Percentiles rank a stretch among this genome's conserved stretches.
phyloP scores from a whole-genome alignment of 2,888 invertebrate genomes.

The Amphipyra tragopoginis region DNA sequence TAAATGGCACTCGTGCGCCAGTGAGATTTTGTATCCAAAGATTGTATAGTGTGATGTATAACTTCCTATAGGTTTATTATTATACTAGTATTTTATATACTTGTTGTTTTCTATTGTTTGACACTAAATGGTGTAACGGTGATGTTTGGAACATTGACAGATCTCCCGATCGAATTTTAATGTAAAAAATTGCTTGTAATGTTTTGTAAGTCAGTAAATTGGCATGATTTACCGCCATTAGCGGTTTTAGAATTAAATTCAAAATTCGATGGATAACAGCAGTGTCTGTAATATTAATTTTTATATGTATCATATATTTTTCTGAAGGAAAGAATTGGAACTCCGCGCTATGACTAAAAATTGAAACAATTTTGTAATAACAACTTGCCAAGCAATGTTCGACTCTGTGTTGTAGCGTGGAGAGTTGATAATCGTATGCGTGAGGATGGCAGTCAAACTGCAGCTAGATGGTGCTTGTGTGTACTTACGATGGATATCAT shows the following conservation, averaged over 20 bases:
- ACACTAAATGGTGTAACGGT: slow-evolving; percentile 74
- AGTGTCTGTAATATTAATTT: slow-evolving; percentile 66
- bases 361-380: slow-evolving; percentile 26
- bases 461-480: slow-evolving; percentile 85
- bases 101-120: slow-evolving; percentile 84
- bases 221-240: slow-evolving; percentile 23
- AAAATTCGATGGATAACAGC: slow-evolving; percentile 55
- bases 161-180: slow-evolving; percentile 80
- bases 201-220: slow-evolving; percentile 52
- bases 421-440: slow-evolving; percentile 67
- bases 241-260: slow-evolving; percentile 53
- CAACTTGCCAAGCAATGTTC: slow-evolving; percentile 67
- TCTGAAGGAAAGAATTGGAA: slow-evolving; percentile 62
- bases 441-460: slow-evolving; percentile 83
- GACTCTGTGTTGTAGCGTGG: slow-evolving; percentile 62
- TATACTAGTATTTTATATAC: slow-evolving; percentile 84
- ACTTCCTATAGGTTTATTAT: slow-evolving; percentile 88
- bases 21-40: slow-evolving; percentile 88
- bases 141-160: slow-evolving; percentile 74
- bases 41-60: slow-evolving; percentile 86
- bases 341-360: slow-evolving; percentile 54
- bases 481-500: slow-evolving; percentile 87
- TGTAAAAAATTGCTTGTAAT: slow-evolving; percentile 51
- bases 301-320: slow-evolving; percentile 55
- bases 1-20: slow-evolving; percentile 61